Percentiles rank a stretch among this genome's conserved stretches.
Evolutionary conservation across 2,797 vertebrate genomes (phyloP).

Genomic region (Sebastes minor): DNA sequence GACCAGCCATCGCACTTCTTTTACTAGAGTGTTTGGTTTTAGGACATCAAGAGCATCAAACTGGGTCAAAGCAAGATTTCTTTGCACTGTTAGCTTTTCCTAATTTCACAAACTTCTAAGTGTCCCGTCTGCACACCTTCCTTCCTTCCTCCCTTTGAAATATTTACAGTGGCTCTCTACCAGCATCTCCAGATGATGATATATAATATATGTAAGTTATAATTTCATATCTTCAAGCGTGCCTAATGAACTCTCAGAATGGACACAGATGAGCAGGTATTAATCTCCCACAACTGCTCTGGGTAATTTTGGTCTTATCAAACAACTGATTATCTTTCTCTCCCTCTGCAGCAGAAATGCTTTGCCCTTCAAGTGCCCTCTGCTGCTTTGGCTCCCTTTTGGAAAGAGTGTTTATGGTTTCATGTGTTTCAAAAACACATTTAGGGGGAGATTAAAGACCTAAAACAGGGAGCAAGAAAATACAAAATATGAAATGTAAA

Average conservation of each 20-base stretch:
- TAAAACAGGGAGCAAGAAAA: background rate
- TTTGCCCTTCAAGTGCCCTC: conserved; percentile 9
- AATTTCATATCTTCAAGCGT: conserved; percentile 9
- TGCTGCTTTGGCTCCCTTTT: background rate
- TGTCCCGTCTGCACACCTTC: background rate
- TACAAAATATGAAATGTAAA: background rate
- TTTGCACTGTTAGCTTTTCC: background rate
- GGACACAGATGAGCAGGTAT: conserved; percentile 63
- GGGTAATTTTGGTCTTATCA: conserved; percentile 38
- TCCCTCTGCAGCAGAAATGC: conserved; percentile 9
- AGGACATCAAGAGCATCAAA: conserved; percentile 2
- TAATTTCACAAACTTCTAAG: background rate
- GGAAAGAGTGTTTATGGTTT: background rate
- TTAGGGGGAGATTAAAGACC: background rate
- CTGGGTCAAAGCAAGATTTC: conserved; percentile 11
- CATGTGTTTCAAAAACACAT: background rate
- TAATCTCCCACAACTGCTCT: conserved; percentile 39
- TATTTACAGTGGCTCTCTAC: background rate
- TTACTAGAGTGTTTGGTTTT: background rate
- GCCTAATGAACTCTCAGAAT: conserved; percentile 41
- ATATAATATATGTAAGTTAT: background rate
- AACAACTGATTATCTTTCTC: conserved; percentile 32
- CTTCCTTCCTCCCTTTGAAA: background rate
- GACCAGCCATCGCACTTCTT: background rate
- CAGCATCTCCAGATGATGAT: background rate